Evolutionary conservation across 1,140 invertebrate species (phyloP).

Genomic region (Drosophila navojoa): DNA sequence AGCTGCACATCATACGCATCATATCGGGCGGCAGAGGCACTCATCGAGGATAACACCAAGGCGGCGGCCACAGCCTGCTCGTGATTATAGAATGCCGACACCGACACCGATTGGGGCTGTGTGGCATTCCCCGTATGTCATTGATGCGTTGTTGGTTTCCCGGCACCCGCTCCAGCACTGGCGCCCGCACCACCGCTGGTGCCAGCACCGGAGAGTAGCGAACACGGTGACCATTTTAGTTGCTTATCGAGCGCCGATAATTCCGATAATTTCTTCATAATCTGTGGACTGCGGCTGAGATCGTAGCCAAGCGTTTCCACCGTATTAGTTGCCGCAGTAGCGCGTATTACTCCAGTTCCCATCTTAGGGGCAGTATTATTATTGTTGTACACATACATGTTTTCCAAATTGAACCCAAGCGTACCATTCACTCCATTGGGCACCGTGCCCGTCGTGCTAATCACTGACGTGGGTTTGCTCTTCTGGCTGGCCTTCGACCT

Average conservation of each 20-base stretch:
- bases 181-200: conserved; percentile 6
- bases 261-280: conserved; percentile 54
- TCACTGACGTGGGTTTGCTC: conserved; percentile 24
- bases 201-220: conserved; percentile 16
- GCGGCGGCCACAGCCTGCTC: conserved; percentile 75
- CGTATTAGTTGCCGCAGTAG: background rate
- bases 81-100: conserved; percentile 78
- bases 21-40: conserved; percentile 57
- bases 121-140: conserved; percentile 69
- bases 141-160: conserved; percentile 56
- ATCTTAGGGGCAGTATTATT: conserved; percentile 22
- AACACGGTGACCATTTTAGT: conserved; percentile 47
- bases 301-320: conserved; percentile 31
- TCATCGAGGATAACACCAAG: conserved; percentile 74
- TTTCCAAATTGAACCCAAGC: conserved; percentile 53
- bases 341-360: conserved; percentile 15
- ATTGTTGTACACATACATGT: conserved; percentile 61
- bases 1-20: conserved; percentile 51
- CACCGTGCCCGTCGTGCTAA: conserved; percentile 20
- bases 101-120: conserved; percentile 51
- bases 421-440: conserved; percentile 36
- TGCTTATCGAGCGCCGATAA: conserved; percentile 55
- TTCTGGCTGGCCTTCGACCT: conserved; percentile 48
- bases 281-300: conserved; percentile 47
- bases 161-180: conserved; percentile 20